A percentile compares a stretch with the other conserved stretches of the same genome.
These are phyloP conservation scores for Diarsia rubi DNA, from an alignment of 2,888 invertebrate species.

Conservation along the genomic window DNA sequence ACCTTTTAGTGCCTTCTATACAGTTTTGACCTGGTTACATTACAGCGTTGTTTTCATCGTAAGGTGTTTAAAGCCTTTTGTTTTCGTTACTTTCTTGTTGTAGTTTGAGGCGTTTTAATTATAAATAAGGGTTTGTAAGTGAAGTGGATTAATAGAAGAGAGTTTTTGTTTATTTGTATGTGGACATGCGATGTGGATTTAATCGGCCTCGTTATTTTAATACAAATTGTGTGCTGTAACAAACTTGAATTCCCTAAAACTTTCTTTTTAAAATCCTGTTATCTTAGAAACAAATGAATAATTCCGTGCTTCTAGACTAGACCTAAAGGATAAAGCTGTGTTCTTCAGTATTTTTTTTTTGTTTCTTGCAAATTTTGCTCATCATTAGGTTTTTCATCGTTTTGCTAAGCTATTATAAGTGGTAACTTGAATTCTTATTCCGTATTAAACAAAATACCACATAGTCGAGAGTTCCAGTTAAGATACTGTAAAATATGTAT, in stretches of 20 bases:
- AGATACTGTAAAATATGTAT: constrained; percentile 11
- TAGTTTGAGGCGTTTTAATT: constrained; percentile 8
- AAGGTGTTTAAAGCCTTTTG: constrained; percentile 54
- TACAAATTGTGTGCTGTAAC: neutral
- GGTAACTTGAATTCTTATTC: neutral
- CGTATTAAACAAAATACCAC: neutral
- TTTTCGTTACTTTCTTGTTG: constrained; percentile 45
- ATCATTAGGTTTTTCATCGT: too few relatives aligned
- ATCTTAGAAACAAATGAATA: too few relatives aligned
- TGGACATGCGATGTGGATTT: neutral
- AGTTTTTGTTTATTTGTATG: neutral
- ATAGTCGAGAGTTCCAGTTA: neutral
- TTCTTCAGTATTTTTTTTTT: too few relatives aligned
- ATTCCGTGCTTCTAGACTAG: too few relatives aligned
- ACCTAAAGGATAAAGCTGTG: too few relatives aligned
- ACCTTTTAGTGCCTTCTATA: constrained; percentile 75
- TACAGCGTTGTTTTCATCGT: constrained; percentile 55
- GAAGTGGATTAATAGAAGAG: constrained; percentile 1
- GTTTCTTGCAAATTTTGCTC: too few relatives aligned
- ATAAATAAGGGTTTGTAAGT: neutral
- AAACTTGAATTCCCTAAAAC: too few relatives aligned
- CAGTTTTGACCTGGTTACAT: constrained; percentile 64
- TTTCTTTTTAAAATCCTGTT: too few relatives aligned
- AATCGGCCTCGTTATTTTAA: neutral
- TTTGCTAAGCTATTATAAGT: neutral